Evolutionary conservation across 2,888 invertebrate genomes (phyloP).

Genomic region (Parapristionchus giblindavisi): DNA sequence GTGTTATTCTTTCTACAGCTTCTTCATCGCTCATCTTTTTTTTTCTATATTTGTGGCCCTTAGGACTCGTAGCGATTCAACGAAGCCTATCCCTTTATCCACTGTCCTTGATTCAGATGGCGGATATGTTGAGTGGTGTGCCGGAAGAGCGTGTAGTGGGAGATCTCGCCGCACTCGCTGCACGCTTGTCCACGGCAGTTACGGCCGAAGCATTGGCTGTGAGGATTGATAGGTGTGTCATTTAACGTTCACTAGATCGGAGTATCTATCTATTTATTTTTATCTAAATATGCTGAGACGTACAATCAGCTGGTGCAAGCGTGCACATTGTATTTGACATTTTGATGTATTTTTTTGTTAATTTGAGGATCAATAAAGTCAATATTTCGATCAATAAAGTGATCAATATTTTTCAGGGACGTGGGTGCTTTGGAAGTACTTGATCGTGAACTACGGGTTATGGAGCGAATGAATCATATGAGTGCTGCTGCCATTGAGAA

Average conservation of each 20-base stretch:
- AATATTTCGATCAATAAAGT: background rate
- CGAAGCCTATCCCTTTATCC: too few species aligned
- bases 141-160: conserved; percentile 44
- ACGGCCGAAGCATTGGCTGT: conserved; percentile 2
- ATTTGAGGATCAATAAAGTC: background rate
- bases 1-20: too few species aligned
- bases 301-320: too few species aligned
- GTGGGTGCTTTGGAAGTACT: conserved; percentile 35
- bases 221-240: conserved; percentile 12
- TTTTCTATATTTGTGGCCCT: too few species aligned
- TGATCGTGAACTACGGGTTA: conserved; percentile 31
- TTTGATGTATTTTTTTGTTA: too few species aligned
- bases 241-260: background rate
- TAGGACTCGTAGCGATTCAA: too few species aligned
- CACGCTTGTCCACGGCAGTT: background rate
- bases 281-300: background rate
- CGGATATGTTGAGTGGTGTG: conserved; percentile 49
- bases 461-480: conserved; percentile 33
- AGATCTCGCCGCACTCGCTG: conserved; percentile 4
- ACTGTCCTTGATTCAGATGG: conserved; percentile 54
- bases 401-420: conserved; percentile 27
- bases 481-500: conserved; percentile 48
- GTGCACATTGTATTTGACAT: too few species aligned
- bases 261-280: too few species aligned
- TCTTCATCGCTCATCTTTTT: too few species aligned